Evolutionary conservation across 2,797 vertebrate genomes (phyloP).

Genomic region (Dipus sagitta): DNA sequence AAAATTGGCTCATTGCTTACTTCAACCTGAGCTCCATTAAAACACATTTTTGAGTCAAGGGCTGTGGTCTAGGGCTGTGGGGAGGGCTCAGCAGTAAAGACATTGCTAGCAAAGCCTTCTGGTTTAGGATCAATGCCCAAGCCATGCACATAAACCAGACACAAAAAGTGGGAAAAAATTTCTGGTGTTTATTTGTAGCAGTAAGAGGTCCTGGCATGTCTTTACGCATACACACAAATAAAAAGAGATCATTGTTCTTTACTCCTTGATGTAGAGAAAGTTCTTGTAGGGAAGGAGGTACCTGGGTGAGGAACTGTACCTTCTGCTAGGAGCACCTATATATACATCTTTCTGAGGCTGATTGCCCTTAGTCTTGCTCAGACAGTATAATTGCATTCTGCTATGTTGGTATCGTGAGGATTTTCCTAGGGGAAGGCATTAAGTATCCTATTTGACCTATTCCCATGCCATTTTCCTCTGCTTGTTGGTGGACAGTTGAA

Average conservation of each 20-base stretch:
- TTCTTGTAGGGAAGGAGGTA: background rate
- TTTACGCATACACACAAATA: too few species aligned
- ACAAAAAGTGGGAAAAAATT: too few species aligned
- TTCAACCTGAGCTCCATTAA: background rate
- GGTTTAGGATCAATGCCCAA: too few species aligned
- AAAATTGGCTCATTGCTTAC: background rate
- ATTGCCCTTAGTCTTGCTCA: background rate
- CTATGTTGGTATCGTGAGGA: background rate
- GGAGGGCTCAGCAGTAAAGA: too few species aligned
- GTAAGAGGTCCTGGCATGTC: too few species aligned
- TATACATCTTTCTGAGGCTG: background rate
- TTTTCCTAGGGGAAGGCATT: background rate
- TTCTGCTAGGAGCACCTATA: background rate
- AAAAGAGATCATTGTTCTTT: background rate
- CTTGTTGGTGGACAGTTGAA: background rate
- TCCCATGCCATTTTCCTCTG: background rate
- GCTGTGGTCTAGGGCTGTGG: background rate
- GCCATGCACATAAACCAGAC: too few species aligned
- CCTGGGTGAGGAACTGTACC: background rate
- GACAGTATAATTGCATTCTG: background rate
- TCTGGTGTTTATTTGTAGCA: too few species aligned
- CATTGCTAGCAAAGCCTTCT: too few species aligned
- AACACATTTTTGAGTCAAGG: background rate
- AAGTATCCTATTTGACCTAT: background rate
- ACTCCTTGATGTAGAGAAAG: background rate